Base-by-base conservation (phyloP, 1,140 invertebrate species). In the Zaprionus taronus region DNA sequence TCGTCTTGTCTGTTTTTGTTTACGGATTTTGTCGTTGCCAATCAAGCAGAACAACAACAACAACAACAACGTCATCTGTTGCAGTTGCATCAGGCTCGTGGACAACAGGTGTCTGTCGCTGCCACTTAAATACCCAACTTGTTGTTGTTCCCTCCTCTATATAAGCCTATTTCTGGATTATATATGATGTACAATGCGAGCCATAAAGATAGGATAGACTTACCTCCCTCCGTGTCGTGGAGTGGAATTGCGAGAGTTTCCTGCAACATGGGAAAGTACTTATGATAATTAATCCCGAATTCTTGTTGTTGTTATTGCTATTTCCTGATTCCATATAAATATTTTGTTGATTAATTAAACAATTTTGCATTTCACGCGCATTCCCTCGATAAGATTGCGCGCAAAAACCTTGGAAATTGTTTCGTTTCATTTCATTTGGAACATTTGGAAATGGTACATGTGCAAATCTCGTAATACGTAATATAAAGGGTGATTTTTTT, bases 271-370 rank as follows among this genome's bases (percentile, higher is more conserved):
- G 17, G 28, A 74, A 74, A 63, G 28, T 62, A 69, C 57, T 69
- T 67, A 36, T 34, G 36, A 74, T 69, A 74, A 56, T 65, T 55
- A 65, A 66, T 66, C 34, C 36, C 51, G 5, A 12, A 5, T 12
- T 47, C 5, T 47, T 44, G 15, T 44, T 44, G n/a, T 44, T 20
- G 9, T 34, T 26, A 5, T 15, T 53, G 22, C 9, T 5, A 24
- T 24, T 53, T 11, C 22, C 7, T 6, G 2, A 53, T 22, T 26
- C 49, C 17, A 53, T 24, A 56, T 34, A 36, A 36, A 7, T 51
- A 31, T 57, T 49, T 55, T 63, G n/a, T 58, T 75, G 58, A 75
- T 75, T 63, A 75, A 70, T 75, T 70, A 70, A 70, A 41, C 34
- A 55, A 51, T 63, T 70, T 75, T 75, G 58, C 51, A 70, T 70